phyloP scores from a whole-genome alignment of 2,113 vertebrate species.

The Tamias sibiricus region DNA sequence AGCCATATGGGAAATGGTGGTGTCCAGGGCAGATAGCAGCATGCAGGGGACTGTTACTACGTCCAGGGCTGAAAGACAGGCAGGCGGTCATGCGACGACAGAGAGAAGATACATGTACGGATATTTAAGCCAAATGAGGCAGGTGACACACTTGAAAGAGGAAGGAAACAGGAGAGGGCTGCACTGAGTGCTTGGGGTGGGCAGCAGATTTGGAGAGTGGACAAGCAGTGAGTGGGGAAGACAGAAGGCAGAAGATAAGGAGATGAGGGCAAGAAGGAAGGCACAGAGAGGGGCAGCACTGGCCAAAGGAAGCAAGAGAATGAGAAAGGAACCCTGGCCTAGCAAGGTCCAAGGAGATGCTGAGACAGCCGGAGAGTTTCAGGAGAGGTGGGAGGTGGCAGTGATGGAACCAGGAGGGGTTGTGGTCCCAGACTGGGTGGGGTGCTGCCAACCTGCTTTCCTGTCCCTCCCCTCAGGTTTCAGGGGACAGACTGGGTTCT shows the following conservation, averaged over 20 bases:
- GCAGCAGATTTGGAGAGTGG: background rate
- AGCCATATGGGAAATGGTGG: background rate
- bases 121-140: background rate
- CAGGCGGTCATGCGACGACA: background rate
- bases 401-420: fast-evolving
- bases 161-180: background rate
- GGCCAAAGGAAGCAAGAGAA: background rate
- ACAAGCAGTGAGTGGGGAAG: background rate
- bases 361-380: background rate
- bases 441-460: background rate
- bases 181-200: background rate
- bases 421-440: background rate
- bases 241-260: background rate
- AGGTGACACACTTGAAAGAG: background rate
- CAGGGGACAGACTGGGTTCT: background rate
- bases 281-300: background rate
- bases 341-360: background rate
- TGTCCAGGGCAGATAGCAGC: background rate
- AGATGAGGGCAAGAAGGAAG: background rate
- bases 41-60: too few relatives aligned
- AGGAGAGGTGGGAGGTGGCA: background rate
- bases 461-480: background rate
- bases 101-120: background rate
- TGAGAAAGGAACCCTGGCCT: fast-evolving
- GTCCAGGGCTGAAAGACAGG: background rate